phyloP scores from a whole-genome alignment of 2,888 invertebrate species.

The Torymus auratus region DNA sequence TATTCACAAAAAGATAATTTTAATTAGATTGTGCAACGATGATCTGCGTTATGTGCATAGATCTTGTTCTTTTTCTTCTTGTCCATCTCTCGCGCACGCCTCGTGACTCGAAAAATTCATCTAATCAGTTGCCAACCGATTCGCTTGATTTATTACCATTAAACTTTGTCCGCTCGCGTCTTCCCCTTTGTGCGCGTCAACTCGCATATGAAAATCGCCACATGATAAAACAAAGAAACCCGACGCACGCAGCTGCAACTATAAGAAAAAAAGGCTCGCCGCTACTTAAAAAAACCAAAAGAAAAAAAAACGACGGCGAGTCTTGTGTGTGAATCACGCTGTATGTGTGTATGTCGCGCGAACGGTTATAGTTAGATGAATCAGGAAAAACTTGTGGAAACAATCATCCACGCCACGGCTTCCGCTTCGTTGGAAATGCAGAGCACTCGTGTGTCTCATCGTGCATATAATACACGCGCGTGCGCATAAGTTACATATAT shows the following conservation, averaged over 20 bases:
- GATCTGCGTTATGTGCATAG: neutral
- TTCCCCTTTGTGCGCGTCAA: too few species aligned
- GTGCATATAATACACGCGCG: too few species aligned
- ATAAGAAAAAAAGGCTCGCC: too few species aligned
- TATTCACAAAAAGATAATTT: neutral
- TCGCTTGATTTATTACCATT: too few species aligned
- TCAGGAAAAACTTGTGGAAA: constrained; percentile 44
- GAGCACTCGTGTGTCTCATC: too few species aligned
- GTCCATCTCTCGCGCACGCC: too few species aligned
- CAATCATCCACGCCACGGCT: neutral
- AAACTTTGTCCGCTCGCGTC: too few species aligned
- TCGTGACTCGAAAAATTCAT: neutral
- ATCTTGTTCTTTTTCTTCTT: neutral
- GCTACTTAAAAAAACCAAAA: neutral
- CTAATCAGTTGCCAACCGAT: neutral
- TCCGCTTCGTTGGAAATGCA: constrained; percentile 8
- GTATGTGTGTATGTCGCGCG: neutral
- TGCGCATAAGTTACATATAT: too few species aligned
- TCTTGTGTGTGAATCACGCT: constrained; percentile 28
- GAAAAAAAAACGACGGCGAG: constrained; percentile 16
- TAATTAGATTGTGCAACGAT: constrained; percentile 16
- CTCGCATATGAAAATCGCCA: too few species aligned
- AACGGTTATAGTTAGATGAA: constrained; percentile 39
- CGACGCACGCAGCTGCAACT: too few species aligned
- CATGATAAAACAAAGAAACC: too few species aligned